Evolutionary conservation across 2,113 vertebrate genomes (phyloP).

Genomic region (Microtus richardsoni): DNA sequence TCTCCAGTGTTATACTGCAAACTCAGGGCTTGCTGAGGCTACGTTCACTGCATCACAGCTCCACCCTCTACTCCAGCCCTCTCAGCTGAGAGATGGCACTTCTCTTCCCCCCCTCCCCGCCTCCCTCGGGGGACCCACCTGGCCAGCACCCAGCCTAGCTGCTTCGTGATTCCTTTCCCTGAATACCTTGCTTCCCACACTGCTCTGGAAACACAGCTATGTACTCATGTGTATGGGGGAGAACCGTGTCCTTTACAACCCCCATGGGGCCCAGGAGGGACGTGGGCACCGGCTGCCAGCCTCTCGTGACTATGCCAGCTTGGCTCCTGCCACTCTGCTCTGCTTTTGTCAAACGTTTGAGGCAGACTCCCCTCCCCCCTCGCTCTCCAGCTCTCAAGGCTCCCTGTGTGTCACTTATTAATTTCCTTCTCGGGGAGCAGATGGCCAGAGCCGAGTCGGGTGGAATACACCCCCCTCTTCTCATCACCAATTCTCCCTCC

Average conservation of each 20-base stretch:
- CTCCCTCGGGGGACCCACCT: not conserved
- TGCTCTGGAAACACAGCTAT: not conserved
- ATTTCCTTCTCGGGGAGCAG: conserved; percentile 72
- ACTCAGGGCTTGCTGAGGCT: not conserved
- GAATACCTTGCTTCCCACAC: not conserved
- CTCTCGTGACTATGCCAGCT: not conserved
- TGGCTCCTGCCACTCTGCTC: conserved; percentile 32
- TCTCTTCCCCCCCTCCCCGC: no score
- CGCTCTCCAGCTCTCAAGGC: not conserved
- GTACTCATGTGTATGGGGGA: rapidly evolving
- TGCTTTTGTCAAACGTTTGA: conserved; percentile 31
- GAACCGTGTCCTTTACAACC: not conserved
- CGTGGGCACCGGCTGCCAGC: not conserved
- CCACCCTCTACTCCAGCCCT: not conserved
- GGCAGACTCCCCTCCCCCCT: not conserved
- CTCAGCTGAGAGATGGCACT: not conserved
- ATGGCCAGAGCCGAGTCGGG: conserved; percentile 54
- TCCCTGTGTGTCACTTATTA: conserved; percentile 52
- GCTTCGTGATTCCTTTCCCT: not conserved
- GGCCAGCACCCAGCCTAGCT: not conserved
- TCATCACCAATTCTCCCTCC: not conserved
- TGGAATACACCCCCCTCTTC: not conserved
- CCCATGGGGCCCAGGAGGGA: not conserved
- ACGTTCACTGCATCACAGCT: not conserved
- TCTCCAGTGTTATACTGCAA: not conserved